A percentile compares a stretch with the other conserved stretches of the same genome.
These are phyloP conservation scores for Drosophila falleni DNA, from an alignment of 2,888 invertebrate species.

Conservation along the genomic window DNA sequence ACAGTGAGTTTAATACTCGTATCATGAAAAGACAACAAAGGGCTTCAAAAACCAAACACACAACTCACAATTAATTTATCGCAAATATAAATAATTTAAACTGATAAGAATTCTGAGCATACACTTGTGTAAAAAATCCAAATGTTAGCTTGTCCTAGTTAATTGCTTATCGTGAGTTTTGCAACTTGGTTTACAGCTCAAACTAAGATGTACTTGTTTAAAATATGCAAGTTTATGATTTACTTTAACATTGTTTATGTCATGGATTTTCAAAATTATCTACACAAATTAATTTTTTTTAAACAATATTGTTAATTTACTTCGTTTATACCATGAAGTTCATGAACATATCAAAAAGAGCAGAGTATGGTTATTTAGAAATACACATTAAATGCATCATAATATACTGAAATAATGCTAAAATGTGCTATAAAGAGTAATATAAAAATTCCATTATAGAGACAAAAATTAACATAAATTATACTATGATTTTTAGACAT, in stretches of 20 bases:
- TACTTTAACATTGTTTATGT: too few relatives aligned
- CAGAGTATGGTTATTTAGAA: too few relatives aligned
- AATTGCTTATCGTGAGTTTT: constrained; percentile 6
- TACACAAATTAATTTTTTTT: too few relatives aligned
- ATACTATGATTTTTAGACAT: too few relatives aligned
- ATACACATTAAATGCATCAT: too few relatives aligned
- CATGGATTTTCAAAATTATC: too few relatives aligned
- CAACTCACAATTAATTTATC: constrained; percentile 4
- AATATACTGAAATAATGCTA: too few relatives aligned
- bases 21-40: not conserved
- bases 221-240: too few relatives aligned
- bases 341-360: too few relatives aligned
- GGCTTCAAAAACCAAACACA: not conserved
- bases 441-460: too few relatives aligned
- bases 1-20: not conserved
- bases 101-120: constrained; percentile 4
- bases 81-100: constrained; percentile 11
- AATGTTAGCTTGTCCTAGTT: constrained; percentile 8
- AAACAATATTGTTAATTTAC: not conserved
- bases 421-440: too few relatives aligned
- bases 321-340: not conserved
- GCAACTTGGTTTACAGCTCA: not conserved
- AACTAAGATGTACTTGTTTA: not conserved
- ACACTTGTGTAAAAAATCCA: not conserved
- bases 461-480: too few relatives aligned